Evolutionary conservation across 2,113 vertebrate species (phyloP), one percentile per base, ranked within the genome.

Genomic region (Cyprinus carpio): DNA sequence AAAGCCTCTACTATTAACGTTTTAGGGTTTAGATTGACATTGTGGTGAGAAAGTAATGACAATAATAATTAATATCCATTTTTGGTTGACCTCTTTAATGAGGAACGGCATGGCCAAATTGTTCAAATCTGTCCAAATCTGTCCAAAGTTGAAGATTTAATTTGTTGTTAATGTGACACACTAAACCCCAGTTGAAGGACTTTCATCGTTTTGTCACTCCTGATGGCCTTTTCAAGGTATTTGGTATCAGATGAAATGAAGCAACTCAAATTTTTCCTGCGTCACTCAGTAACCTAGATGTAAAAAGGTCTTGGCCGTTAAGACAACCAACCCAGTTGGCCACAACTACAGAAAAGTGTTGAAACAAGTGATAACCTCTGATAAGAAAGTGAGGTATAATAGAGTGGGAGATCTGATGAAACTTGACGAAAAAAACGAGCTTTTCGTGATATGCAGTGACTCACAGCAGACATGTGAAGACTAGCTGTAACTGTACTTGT

Each of bases 391-490:
- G 15, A 67, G 64, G 15, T 18, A 18, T 29, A 15, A 18, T 29
- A 15, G 25, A 65, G 64, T 67, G 29, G 64, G 29, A 7, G 12
- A n/a, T 27, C 43, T 75, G n/a, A n/a, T 37, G 3, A 67, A 31
- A 16, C 64, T 7, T 67, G 16, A 18, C 51, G 51, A 25, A 27
- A 49, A 1, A 0, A 51, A 46, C 43, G 10, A 46, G 7, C 9
- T 54, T 76, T 29, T 29, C 16, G 18, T 51, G 2, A 77, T 77
- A 9, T 34, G 49, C 25, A 20, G 12, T 56, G 75, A 77, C 25
- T 77, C 43, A 46, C 75, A 34, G 29, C 40, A 77, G 74, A 64
- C 86, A 69, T 72, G 67, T 74, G 25, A n/a, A 60, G 69, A 85
- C 84, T 25, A 40, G 72, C 64, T 40, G 4, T 37, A 37, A 37